Percentiles rank a stretch among this genome's conserved stretches.
phyloP scores from a whole-genome alignment of 2,797 vertebrate genomes.

The Anomalospiza imberbis region DNA sequence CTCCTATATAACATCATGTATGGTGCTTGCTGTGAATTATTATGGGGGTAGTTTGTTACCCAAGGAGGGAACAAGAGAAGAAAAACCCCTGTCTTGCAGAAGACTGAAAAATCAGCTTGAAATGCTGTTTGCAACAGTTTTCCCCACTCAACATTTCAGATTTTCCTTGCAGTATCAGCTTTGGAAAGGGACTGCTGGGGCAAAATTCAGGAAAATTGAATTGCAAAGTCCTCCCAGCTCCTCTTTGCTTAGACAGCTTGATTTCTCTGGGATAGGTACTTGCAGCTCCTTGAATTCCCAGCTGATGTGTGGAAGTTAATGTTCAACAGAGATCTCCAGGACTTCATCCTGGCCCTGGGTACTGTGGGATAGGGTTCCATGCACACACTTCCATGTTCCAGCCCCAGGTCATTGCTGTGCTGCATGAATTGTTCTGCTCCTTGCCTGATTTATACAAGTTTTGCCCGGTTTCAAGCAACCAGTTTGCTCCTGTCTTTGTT shows the following conservation, averaged over 20 bases:
- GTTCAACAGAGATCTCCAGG: not conserved
- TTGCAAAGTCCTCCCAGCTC: not conserved
- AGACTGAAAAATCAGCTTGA: not conserved
- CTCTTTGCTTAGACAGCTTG: not conserved
- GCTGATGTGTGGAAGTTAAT: not conserved
- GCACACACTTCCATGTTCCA: not conserved
- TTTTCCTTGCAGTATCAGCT: not conserved
- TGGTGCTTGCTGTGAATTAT: not conserved
- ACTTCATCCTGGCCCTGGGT: not conserved
- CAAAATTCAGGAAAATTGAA: not conserved
- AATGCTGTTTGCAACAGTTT: not conserved
- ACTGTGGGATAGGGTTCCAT: fast-evolving
- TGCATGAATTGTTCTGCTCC: not conserved
- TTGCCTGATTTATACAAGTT: not conserved
- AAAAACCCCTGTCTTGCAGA: not conserved
- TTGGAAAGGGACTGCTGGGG: not conserved
- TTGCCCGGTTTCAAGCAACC: not conserved
- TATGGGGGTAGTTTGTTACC: not conserved
- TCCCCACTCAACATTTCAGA: not conserved
- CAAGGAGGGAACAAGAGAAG: not conserved
- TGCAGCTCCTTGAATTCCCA: not conserved
- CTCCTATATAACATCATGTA: fast-evolving
- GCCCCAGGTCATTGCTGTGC: not conserved
- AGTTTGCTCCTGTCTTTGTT: not conserved
- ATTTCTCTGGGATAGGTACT: not conserved